A percentile compares a stretch with the other conserved stretches of the same genome.
These are phyloP conservation scores for Drosophila saltans DNA, from an alignment of 1,140 invertebrate species.

Conservation along the genomic window DNA sequence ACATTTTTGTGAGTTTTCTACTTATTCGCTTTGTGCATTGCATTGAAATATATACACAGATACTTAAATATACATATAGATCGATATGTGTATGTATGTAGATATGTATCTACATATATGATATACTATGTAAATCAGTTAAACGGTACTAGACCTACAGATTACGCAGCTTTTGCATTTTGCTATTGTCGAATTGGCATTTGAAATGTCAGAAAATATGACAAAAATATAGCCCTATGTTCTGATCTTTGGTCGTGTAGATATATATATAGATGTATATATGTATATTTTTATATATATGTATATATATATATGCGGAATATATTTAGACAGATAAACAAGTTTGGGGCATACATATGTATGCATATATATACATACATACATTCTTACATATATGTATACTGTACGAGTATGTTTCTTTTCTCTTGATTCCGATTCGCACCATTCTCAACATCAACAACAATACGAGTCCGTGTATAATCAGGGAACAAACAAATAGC, in stretches of 20 bases:
- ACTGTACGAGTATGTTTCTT: constrained; percentile 27
- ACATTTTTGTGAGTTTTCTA: constrained; percentile 11
- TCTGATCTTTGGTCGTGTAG: constrained; percentile 1
- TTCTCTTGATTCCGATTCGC: constrained; percentile 72
- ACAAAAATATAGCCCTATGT: constrained; percentile 1
- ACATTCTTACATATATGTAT: constrained; percentile 3
- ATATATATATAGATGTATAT: not conserved
- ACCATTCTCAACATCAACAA: constrained; percentile 67
- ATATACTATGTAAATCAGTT: constrained; percentile 3
- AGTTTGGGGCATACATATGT: too few relatives aligned
- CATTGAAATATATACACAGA: constrained; percentile 13
- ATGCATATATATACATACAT: not conserved
- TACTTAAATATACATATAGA: not conserved
- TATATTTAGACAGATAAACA: constrained; percentile 3
- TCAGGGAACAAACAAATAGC: constrained; percentile 75
- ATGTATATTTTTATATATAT: constrained; percentile 4
- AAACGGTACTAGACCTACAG: not conserved
- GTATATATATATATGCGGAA: not conserved
- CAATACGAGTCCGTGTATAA: constrained; percentile 13
- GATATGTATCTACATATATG: not conserved
- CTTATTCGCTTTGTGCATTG: constrained; percentile 10
- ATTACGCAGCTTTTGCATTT: constrained; percentile 2
- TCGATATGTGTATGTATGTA: not conserved
- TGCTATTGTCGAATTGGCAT: not conserved
- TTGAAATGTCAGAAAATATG: constrained; percentile 8